phyloP scores from a whole-genome alignment of 2,888 invertebrate species.

The Vesta saturnalis region DNA sequence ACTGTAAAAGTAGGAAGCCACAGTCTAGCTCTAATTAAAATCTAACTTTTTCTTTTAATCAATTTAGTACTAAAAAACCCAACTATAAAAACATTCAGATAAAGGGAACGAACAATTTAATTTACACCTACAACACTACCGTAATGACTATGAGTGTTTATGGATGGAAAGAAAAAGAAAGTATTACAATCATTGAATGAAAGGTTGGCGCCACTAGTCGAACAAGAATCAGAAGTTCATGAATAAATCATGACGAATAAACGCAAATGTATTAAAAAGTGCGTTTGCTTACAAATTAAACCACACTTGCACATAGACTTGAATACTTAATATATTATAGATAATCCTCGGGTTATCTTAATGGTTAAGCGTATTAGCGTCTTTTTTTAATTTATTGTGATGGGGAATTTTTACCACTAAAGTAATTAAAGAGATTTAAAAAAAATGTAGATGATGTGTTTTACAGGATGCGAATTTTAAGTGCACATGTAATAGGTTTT shows the following conservation, averaged over 20 bases:
- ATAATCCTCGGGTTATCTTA: too few species aligned
- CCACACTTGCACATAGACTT: constrained; percentile 12
- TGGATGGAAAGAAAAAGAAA: constrained; percentile 33
- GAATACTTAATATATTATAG: too few species aligned
- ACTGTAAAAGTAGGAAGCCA: too few species aligned
- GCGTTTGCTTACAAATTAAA: constrained; percentile 35
- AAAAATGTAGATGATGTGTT: constrained; percentile 13
- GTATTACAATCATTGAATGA: constrained; percentile 26
- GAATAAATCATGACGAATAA: constrained; percentile 36
- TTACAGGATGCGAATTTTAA: constrained; percentile 33
- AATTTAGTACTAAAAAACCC: too few species aligned
- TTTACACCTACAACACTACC: constrained; percentile 23
- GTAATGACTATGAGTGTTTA: constrained; percentile 32
- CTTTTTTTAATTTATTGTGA: not conserved
- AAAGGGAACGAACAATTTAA: too few species aligned
- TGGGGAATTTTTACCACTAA: not conserved
- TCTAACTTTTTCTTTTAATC: too few species aligned
- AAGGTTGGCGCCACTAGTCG: constrained; percentile 36
- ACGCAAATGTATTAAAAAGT: constrained; percentile 31
- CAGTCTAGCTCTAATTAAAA: too few species aligned
- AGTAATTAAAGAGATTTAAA: too few species aligned
- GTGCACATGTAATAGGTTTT: constrained; percentile 18
- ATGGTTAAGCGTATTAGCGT: too few species aligned
- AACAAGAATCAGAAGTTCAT: constrained; percentile 33
- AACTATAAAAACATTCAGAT: too few species aligned